Evolutionary conservation across 2,113 vertebrate genomes (phyloP).

Genomic region (Gila orcuttii): DNA sequence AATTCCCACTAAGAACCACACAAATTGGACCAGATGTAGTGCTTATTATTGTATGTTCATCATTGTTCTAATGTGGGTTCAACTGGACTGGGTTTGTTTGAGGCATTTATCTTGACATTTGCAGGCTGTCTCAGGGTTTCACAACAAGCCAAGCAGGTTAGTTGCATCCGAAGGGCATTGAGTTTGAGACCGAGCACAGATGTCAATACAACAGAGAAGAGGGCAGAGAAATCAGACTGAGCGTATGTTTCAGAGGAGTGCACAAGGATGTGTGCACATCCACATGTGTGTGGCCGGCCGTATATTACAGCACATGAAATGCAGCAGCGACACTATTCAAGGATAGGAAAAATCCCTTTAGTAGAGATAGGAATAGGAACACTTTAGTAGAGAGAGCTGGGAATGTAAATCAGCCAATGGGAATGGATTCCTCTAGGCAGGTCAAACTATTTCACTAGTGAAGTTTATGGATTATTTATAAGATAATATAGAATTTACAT

Average conservation of each 20-base stretch:
- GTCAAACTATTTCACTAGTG: background rate
- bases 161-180: conserved; percentile 38
- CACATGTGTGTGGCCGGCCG: background rate
- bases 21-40: too few species aligned
- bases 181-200: conserved; percentile 39
- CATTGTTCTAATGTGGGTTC: conserved; percentile 3
- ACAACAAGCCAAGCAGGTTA: conserved; percentile 28
- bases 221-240: background rate
- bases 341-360: background rate
- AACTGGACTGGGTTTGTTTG: background rate
- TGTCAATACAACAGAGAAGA: conserved; percentile 40
- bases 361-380: background rate
- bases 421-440: background rate
- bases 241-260: background rate
- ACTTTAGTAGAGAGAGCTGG: background rate
- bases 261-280: background rate
- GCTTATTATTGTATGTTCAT: conserved; percentile 20
- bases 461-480: background rate
- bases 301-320: conserved; percentile 16
- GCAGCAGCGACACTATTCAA: background rate
- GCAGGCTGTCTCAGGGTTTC: conserved; percentile 29
- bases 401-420: conserved; percentile 9
- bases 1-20: background rate
- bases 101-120: conserved; percentile 52
- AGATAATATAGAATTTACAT: background rate